phyloP scores from a whole-genome alignment of 2,113 vertebrate genomes.

The Pyrgilauda ruficollis region DNA sequence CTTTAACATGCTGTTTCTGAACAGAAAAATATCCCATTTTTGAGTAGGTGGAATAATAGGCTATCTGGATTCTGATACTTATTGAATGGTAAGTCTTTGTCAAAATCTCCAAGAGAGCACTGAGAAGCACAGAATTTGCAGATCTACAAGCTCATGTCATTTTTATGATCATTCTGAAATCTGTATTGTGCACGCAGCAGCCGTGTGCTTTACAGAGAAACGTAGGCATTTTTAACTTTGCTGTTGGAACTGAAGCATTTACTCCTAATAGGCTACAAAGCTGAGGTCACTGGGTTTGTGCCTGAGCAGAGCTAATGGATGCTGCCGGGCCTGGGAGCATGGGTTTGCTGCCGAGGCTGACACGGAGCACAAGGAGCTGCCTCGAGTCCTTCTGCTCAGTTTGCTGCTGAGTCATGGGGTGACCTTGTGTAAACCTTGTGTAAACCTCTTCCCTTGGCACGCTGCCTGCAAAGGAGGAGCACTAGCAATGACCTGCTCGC shows the following conservation, averaged over 20 bases:
- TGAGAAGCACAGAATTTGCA: background rate
- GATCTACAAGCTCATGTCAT: background rate
- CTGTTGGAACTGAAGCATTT: background rate
- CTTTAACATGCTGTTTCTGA: background rate
- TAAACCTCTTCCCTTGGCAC: background rate
- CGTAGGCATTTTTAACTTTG: background rate
- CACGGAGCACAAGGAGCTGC: background rate
- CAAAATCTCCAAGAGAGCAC: background rate
- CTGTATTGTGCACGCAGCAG: accelerated
- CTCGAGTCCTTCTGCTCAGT: background rate
- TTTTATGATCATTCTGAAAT: background rate
- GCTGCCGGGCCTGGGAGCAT: accelerated
- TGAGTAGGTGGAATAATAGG: constrained; percentile 8
- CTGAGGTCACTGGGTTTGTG: too few species aligned
- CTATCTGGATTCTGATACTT: background rate
- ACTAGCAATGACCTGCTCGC: background rate
- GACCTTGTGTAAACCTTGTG: background rate
- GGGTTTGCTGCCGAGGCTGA: background rate
- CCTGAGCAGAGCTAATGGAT: background rate
- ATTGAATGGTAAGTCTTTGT: background rate
- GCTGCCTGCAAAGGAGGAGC: background rate
- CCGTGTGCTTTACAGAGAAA: background rate
- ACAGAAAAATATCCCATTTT: background rate
- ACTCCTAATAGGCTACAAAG: background rate
- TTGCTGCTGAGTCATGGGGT: constrained; percentile 13